Conservation (phyloP, 2,797 vertebrate genomes). For the Notolepis coatsorum region DNA sequence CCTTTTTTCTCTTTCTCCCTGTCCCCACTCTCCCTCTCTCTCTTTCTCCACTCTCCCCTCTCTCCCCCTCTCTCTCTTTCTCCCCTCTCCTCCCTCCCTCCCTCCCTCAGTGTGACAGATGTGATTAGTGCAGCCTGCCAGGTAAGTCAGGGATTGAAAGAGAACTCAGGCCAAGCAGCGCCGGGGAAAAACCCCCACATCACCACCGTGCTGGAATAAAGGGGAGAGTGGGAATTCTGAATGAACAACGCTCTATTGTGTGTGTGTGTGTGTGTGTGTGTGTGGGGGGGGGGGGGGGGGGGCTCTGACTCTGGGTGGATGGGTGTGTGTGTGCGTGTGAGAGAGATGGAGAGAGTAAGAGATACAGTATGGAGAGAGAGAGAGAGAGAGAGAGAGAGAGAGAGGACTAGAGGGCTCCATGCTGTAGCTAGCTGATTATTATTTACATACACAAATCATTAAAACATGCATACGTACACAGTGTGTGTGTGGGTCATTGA, state of each 20-base stretch:
- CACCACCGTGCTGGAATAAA: slow-evolving; percentile 3
- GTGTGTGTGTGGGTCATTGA: too few species aligned
- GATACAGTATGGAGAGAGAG: neutral
- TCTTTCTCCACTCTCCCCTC: neutral
- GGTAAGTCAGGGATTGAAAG: neutral
- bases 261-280: slow-evolving; percentile 13
- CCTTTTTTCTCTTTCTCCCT: neutral
- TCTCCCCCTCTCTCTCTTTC: slow-evolving; percentile 1
- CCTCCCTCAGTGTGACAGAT: neutral
- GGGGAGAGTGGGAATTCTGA: slow-evolving; percentile 12
- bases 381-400: neutral
- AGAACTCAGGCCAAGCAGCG: neutral
- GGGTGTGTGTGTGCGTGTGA: neutral
- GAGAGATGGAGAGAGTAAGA: neutral
- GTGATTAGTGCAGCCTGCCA: neutral
- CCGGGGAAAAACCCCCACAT: neutral
- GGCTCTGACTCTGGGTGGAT: neutral
- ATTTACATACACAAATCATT: neutral
- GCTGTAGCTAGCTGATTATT: neutral
- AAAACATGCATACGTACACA: too few species aligned
- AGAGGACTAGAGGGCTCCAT: neutral
- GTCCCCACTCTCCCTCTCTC: too few species aligned
- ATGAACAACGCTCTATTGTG: slow-evolving; percentile 11
- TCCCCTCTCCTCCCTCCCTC: slow-evolving; percentile 4
- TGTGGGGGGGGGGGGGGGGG: neutral